Evolutionary conservation across 2,797 vertebrate species (phyloP).

Genomic region (Pachyuromys duprasi): DNA sequence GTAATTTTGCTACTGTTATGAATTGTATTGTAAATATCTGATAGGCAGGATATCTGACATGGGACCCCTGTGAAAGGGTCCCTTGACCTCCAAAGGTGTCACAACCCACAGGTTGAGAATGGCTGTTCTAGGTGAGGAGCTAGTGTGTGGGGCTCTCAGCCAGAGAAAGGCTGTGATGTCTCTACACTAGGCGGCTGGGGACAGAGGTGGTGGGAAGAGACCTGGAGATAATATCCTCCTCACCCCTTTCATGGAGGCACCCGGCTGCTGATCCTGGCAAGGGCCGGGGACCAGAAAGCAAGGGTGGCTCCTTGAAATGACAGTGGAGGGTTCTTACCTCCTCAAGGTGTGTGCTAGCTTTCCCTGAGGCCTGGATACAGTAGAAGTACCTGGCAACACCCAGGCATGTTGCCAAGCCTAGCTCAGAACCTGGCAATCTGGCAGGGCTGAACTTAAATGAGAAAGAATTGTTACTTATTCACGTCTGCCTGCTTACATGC

Average conservation of each 20-base stretch:
- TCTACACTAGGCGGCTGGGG: background rate
- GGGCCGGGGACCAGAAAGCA: background rate
- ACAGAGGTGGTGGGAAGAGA: background rate
- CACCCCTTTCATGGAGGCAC: background rate
- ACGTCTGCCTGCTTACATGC: background rate
- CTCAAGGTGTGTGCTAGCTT: background rate
- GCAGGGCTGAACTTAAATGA: slow-evolving; percentile 9
- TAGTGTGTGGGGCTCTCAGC: background rate
- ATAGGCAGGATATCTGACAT: background rate
- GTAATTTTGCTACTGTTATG: background rate
- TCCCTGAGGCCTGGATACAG: background rate
- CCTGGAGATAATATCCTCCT: background rate
- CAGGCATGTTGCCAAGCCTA: background rate
- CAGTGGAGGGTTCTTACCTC: background rate
- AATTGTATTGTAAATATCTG: background rate
- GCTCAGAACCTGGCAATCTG: background rate
- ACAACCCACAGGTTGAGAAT: background rate
- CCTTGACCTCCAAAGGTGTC: background rate
- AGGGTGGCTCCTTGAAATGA: background rate
- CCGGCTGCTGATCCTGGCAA: background rate
- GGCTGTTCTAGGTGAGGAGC: background rate
- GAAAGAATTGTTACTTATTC: slow-evolving; percentile 4
- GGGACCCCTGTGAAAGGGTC: background rate
- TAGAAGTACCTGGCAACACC: background rate
- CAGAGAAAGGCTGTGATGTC: background rate